Evolutionary conservation across 1,140 invertebrate genomes (phyloP).

Genomic region (Sinonovacula constricta): DNA sequence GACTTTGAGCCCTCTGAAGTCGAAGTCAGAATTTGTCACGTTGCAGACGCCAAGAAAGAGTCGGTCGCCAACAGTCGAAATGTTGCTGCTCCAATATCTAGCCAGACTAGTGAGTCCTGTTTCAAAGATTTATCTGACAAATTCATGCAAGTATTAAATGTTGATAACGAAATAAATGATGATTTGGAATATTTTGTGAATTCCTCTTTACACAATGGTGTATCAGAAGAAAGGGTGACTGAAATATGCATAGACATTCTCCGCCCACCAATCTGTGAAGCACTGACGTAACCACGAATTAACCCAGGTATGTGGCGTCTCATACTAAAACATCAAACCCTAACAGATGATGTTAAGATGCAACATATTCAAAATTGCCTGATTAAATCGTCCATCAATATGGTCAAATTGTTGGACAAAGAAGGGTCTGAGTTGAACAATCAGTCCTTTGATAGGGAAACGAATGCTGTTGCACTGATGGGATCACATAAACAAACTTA

Average conservation of each 20-base stretch:
- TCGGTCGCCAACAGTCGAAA: too few relatives aligned
- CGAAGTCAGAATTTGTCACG: too few relatives aligned
- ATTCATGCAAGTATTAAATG: not conserved
- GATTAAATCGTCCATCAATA: not conserved
- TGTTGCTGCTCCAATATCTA: too few relatives aligned
- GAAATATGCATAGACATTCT: not conserved
- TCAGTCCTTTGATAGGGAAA: not conserved
- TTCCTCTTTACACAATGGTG: not conserved
- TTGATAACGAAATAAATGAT: not conserved
- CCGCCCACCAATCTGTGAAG: not conserved
- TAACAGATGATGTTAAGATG: not conserved
- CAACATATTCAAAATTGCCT: not conserved
- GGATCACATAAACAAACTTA: not conserved
- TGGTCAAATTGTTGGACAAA: not conserved
- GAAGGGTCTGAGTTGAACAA: not conserved
- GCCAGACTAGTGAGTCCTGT: not conserved
- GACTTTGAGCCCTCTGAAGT: too few relatives aligned
- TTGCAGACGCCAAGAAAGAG: too few relatives aligned
- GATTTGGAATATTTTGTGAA: not conserved
- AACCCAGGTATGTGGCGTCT: not conserved
- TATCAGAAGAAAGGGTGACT: not conserved
- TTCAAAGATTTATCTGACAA: not conserved
- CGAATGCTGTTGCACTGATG: not conserved
- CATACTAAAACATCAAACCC: not conserved
- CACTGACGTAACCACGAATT: not conserved